Evolutionary conservation across 2,113 vertebrate genomes (phyloP), one percentile per base, ranked within the genome.

Genomic region (Scomber japonicus): DNA sequence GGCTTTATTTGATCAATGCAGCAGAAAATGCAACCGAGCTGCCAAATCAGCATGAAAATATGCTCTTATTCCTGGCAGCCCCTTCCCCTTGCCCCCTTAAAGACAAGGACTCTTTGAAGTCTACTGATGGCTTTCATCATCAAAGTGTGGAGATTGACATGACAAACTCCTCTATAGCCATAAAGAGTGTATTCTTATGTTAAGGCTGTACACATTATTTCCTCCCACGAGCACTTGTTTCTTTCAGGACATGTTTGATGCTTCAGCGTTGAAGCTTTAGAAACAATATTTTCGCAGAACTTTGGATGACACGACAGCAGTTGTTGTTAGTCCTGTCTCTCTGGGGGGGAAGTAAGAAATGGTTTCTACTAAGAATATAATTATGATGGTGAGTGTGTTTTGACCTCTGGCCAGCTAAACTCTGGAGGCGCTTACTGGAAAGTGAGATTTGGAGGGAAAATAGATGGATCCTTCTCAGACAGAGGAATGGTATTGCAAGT

Each of bases 11-110:
- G 90, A 94, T 93, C 91, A 87, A 11, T 48, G 88, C 64, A 35
- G 81, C 78, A 75, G 85, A 85, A 90, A 86, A 92, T 88, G 80
- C 84, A 89, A 74, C 81, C 11, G 73, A 80, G 84, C 67, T 80
- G 79, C 67, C 74, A 88, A 87, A 95, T 95, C 92, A 94, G 83
- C 92, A 94, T 95, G 81, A 94, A 90, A 94, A 94, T 93, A 80
- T 89, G 66, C 60, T 75, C 85, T 64, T 78, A 60, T 53, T 56
- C 75, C 84, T 2, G 57, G 65, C 78, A 63, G 88, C 64, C 54
- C 49, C 21, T 73, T 59, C 66, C 60, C 49, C 13, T 57, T 55
- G 48, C n/a, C 77, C 87, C 45, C 81, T 90, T 87, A 78, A 72
- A 81, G 84, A 80, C 80, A 54, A 81, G 74, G 61, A 62, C 48